These are phyloP conservation scores for Ranitomeya imitator DNA, from an alignment of 2,113 vertebrate genomes.

Conservation along the genomic window DNA sequence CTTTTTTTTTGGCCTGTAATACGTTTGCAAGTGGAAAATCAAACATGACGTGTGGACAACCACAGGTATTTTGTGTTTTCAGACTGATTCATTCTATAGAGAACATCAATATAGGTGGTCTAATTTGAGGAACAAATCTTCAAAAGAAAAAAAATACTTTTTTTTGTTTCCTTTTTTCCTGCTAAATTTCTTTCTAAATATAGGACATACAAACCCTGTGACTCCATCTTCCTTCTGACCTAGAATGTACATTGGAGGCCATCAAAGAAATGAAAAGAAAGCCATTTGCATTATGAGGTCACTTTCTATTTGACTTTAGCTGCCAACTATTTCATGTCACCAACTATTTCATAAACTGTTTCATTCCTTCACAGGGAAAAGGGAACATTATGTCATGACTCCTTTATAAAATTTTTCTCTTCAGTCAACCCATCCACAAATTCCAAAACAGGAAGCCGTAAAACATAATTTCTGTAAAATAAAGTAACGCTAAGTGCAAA, in stretches of 20 bases:
- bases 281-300: constrained; percentile 37
- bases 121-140: neutral
- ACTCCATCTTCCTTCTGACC: neutral
- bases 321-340: neutral
- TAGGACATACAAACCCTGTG: neutral
- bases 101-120: neutral
- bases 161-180: neutral
- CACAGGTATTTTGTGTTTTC: no score
- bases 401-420: neutral
- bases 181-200: neutral
- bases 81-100: neutral
- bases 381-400: constrained; percentile 47
- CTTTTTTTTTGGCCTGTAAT: no score
- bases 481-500: neutral
- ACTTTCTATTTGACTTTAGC: constrained; percentile 7
- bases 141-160: neutral
- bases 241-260: neutral
- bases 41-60: no score
- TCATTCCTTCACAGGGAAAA: constrained; percentile 29
- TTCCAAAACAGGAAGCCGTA: constrained; percentile 41
- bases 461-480: constrained; percentile 34
- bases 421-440: neutral
- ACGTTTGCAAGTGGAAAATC: no score
- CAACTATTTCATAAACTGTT: neutral
- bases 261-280: constrained; percentile 14